Evolutionary conservation across 2,113 vertebrate genomes (phyloP).

Genomic region (Esox niger): DNA sequence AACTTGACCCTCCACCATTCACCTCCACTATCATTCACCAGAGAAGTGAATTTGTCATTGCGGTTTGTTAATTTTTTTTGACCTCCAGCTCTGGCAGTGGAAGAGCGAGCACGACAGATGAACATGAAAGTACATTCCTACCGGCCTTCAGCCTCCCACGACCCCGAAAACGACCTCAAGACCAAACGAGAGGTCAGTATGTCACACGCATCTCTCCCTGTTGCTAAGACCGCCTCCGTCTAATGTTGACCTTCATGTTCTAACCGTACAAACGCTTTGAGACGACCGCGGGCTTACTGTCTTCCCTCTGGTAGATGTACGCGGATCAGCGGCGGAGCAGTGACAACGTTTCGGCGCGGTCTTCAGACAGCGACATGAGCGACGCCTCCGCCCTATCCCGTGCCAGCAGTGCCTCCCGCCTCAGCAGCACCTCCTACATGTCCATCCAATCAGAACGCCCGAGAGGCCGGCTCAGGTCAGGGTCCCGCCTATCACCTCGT

Average conservation of each 20-base stretch:
- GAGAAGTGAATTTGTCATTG: neutral
- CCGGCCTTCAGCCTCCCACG: constrained; percentile 90
- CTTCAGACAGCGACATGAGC: constrained; percentile 97
- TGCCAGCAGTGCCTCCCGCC: constrained; percentile 97
- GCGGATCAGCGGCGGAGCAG: constrained; percentile 91
- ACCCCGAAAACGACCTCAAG: constrained; percentile 86
- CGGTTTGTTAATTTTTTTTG: neutral
- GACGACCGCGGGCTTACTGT: too few relatives aligned
- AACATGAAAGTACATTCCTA: constrained; percentile 90
- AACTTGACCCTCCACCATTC: too few relatives aligned
- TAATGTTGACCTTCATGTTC: too few relatives aligned
- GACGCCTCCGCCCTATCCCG: constrained; percentile 92
- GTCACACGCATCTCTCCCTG: too few relatives aligned
- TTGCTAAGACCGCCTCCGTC: too few relatives aligned
- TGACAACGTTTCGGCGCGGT: constrained; percentile 93
- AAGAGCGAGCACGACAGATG: constrained; percentile 89
- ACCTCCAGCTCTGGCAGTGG: constrained; percentile 85
- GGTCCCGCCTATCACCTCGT: too few relatives aligned
- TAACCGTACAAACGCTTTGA: too few relatives aligned
- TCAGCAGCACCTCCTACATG: constrained; percentile 98
- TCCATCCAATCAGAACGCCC: constrained; percentile 96
- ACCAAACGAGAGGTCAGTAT: constrained; percentile 70
- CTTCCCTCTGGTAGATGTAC: constrained; percentile 67
- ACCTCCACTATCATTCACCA: neutral
- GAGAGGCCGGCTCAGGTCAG: constrained; percentile 90